Evolutionary conservation across 2,888 invertebrate species (phyloP), one percentile per base, ranked within the genome.

Genomic region (Drosophila tripunctata): DNA sequence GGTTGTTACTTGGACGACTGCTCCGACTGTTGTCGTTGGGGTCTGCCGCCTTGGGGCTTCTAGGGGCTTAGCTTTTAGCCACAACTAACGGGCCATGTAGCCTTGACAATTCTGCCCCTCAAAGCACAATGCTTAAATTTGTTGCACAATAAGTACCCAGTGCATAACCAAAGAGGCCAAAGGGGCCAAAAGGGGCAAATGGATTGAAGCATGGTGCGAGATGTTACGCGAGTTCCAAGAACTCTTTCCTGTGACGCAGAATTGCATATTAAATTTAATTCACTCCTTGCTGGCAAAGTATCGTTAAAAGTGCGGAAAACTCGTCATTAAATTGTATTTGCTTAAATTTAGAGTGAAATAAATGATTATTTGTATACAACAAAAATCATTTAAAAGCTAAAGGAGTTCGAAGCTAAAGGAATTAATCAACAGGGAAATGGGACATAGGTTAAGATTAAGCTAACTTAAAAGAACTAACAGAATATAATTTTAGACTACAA

Each of bases 41-140:
- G 41, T 27, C 27, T 43, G 41, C 31, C 19, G 17, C 30, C 31
- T 24, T 31, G 56, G 62, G 75, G 56, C 55, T 73, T 52, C 40
- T 43, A 57, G 67, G 62, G 56, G 68, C 50, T 66, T 62, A 73
- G 70, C 58, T 48, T 61, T 61, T 47, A 65, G 56, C 51, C 63
- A 24, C 71, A 67, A 56, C 62, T 61, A 65, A 64, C 57, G 43
- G 69, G 44, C 62, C 51, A 45, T 41, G 61, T 70, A 71, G 83
- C 80, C 73, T 79, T 73, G 73, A 85, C 81, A 85, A 86, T 86
- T 65, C 62, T 62, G 43, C 52, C 43, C 47, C 62, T 38, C 52
- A 57, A 52, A 55, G 47, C 57, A 27, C 22, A 27, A 56, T 41
- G 57, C 60, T 72, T 62, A 61, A 52, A 63, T 67, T 73, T 67